phyloP scores from a whole-genome alignment of 2,888 invertebrate species.

The Leistus spinibarbis region DNA sequence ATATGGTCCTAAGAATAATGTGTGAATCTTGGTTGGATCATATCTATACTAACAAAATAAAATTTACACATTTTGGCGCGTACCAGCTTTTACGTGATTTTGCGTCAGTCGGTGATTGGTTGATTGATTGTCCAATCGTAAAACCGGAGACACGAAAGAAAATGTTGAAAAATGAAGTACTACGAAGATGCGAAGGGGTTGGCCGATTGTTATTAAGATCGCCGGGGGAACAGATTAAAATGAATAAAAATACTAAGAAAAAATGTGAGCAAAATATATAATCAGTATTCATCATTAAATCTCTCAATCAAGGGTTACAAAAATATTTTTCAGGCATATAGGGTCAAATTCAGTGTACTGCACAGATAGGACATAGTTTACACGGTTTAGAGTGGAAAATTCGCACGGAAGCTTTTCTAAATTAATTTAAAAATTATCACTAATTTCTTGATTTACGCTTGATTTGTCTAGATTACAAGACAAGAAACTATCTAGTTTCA shows the following conservation, averaged over 20 bases:
- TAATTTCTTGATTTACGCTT: too few relatives aligned
- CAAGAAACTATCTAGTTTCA: too few relatives aligned
- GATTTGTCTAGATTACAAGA: too few relatives aligned
- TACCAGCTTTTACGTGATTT: slow-evolving; percentile 82
- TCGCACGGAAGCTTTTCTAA: too few relatives aligned
- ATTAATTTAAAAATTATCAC: too few relatives aligned
- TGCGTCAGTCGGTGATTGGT: slow-evolving; percentile 77
- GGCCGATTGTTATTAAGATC: slow-evolving; percentile 78
- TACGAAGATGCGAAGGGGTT: slow-evolving; percentile 83
- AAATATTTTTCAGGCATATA: background rate
- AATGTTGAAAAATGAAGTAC: slow-evolving; percentile 67
- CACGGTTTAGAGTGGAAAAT: too few relatives aligned
- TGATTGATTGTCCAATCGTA: slow-evolving; percentile 66
- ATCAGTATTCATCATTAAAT: background rate
- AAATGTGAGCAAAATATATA: slow-evolving; percentile 5
- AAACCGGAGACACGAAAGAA: slow-evolving; percentile 62
- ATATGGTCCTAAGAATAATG: slow-evolving; percentile 79
- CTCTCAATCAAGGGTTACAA: background rate
- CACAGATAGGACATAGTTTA: too few relatives aligned
- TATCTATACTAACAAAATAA: slow-evolving; percentile 80
- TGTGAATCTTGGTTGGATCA: slow-evolving; percentile 89
- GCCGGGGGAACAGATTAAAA: slow-evolving; percentile 84
- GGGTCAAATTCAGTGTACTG: background rate
- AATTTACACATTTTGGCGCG: slow-evolving; percentile 82
- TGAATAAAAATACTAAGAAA: slow-evolving; percentile 58